Conservation (phyloP, 2,888 invertebrate genomes). For the Hemicrepidius hirtus region DNA sequence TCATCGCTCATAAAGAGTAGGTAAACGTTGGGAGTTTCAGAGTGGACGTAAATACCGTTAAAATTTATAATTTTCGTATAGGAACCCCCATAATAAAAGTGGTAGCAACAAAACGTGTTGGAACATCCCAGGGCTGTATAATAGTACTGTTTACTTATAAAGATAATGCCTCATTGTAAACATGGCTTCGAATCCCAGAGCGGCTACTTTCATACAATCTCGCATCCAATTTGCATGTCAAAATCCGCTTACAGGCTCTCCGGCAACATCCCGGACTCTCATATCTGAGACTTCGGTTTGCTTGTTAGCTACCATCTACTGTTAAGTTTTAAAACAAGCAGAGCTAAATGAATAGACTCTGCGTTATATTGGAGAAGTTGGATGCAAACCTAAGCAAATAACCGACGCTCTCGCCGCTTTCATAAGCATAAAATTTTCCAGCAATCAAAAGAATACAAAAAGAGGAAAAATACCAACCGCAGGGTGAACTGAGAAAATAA, state of each 20-base stretch:
- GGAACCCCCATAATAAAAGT: constrained; percentile 33
- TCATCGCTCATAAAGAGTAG: constrained; percentile 31
- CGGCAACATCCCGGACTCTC: constrained; percentile 35
- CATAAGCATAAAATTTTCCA: constrained; percentile 7
- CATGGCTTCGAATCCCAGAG: constrained; percentile 55
- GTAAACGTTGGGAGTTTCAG: not conserved
- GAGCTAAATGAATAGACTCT: constrained; percentile 15
- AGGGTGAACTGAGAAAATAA: constrained; percentile 13
- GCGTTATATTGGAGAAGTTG: constrained; percentile 29
- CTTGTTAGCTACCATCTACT: constrained; percentile 44
- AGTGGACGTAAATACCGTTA: not conserved
- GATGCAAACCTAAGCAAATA: constrained; percentile 27
- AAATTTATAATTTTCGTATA: constrained; percentile 1
- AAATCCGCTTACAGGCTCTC: constrained; percentile 59
- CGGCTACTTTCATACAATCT: constrained; percentile 56
- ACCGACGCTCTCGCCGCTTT: constrained; percentile 10
- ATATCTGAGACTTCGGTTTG: constrained; percentile 51
- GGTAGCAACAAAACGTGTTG: constrained; percentile 32
- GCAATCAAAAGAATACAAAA: constrained; percentile 12
- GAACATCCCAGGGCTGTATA: constrained; percentile 38
- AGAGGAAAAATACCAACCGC: constrained; percentile 8
- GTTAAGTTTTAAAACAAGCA: constrained; percentile 53
- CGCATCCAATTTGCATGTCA: constrained; percentile 60
- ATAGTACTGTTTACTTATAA: constrained; percentile 55
- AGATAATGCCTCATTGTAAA: constrained; percentile 57